These are phyloP conservation scores for Oppia nitens DNA, from an alignment of 1,140 invertebrate species.

Conservation along the genomic window DNA sequence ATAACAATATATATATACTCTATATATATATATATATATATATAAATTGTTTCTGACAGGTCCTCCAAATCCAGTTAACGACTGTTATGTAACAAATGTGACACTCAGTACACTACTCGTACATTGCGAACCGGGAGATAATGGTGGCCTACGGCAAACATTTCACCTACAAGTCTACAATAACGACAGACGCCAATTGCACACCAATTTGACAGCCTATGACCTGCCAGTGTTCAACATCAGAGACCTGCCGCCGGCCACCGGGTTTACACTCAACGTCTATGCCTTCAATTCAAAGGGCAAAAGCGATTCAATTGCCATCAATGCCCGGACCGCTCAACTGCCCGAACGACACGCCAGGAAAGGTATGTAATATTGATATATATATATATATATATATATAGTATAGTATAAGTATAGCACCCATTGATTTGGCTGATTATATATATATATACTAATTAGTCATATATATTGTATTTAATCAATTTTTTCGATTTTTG, in stretches of 20 bases:
- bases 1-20: too few species aligned
- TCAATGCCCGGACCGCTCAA: constrained; percentile 15
- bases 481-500: background rate
- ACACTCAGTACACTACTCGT: constrained; percentile 6
- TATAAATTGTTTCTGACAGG: background rate
- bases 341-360: constrained; percentile 12
- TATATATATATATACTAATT: too few species aligned
- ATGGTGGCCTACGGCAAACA: constrained; percentile 60
- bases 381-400: too few species aligned
- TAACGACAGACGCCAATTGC: constrained; percentile 17
- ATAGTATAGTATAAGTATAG: too few species aligned
- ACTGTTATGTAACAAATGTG: constrained; percentile 8
- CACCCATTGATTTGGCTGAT: too few species aligned
- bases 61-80: constrained; percentile 11
- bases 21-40: too few species aligned
- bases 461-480: background rate
- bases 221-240: constrained; percentile 21
- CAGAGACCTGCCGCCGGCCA: constrained; percentile 19
- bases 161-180: constrained; percentile 64
- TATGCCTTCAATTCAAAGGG: constrained; percentile 22
- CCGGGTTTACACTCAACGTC: constrained; percentile 20
- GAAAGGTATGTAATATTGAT: background rate
- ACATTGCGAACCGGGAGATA: constrained; percentile 48
- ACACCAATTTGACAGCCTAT: constrained; percentile 21
- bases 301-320: constrained; percentile 15